Percentiles rank a stretch among this genome's conserved stretches.
Conservation (phyloP, 1,140 invertebrate genomes). For the Drosophila kurseongensis region DNA sequence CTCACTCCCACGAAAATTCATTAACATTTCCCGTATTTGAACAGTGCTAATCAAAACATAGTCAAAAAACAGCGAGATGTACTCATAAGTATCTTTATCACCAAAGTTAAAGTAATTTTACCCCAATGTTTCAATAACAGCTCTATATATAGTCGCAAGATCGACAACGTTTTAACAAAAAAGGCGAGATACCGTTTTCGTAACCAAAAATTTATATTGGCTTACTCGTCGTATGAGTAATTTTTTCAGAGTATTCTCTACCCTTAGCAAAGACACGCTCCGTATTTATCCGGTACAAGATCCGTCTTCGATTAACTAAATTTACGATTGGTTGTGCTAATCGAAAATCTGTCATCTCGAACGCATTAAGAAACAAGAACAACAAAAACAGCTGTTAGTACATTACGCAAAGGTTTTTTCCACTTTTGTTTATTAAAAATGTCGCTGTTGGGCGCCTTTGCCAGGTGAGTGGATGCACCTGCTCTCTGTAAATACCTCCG, state of each 20-base stretch:
- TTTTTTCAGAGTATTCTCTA: neutral
- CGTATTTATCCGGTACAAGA: neutral
- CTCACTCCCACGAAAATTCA: no score
- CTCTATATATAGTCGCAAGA: no score
- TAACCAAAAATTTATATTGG: neutral
- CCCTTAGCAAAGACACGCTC: neutral
- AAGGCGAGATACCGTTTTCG: no score
- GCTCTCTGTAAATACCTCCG: no score
- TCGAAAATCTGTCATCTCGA: constrained; percentile 1
- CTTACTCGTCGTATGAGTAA: neutral
- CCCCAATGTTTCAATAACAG: no score
- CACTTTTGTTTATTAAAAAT: constrained; percentile 62
- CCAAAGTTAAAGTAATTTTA: no score
- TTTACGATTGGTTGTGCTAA: neutral
- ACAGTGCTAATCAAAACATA: no score
- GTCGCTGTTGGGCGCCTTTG: constrained; percentile 54
- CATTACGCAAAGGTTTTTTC: constrained; percentile 47
- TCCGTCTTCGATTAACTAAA: neutral
- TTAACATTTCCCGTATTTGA: no score
- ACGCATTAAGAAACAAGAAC: constrained; percentile 4
- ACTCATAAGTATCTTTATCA: no score
- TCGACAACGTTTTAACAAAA: neutral
- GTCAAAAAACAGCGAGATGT: no score
- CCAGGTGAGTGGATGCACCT: constrained; percentile 35
- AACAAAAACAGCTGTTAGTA: constrained; percentile 15